These are phyloP conservation scores for Eurois occulta DNA, from an alignment of 2,888 invertebrate genomes.

Conservation along the genomic window DNA sequence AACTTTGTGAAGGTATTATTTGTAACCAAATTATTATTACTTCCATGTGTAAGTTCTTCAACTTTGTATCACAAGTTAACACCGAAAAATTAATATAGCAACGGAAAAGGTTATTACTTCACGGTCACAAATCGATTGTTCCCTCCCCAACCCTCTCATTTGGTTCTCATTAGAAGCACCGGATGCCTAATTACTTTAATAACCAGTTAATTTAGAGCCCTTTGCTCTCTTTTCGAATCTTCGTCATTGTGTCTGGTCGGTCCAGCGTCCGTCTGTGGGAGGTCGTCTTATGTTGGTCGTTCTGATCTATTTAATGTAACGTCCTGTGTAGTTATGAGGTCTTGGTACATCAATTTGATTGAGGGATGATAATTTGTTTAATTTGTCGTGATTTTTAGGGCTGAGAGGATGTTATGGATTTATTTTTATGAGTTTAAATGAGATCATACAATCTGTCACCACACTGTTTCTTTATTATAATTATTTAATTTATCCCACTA, in stretches of 20 bases:
- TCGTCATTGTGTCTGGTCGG: conserved; percentile 59
- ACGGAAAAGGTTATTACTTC: conserved; percentile 86
- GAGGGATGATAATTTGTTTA: conserved; percentile 76
- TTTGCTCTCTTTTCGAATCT: conserved; percentile 74
- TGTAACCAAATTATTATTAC: conserved; percentile 3
- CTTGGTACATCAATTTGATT: conserved; percentile 73
- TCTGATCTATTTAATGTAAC: conserved; percentile 78
- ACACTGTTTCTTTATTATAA: neutral
- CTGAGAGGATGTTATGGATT: conserved; percentile 75
- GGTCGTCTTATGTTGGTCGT: conserved; percentile 70
- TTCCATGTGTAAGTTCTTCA: neutral
- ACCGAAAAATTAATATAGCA: conserved; percentile 69
- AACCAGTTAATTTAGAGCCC: conserved; percentile 80
- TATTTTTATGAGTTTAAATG: conserved; percentile 51
- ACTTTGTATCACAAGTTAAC: conserved; percentile 58
- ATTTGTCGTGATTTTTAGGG: conserved; percentile 68
- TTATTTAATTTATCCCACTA: neutral
- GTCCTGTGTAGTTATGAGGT: conserved; percentile 72
- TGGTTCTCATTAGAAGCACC: conserved; percentile 87
- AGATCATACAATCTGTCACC: conserved; percentile 7
- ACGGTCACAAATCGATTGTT: conserved; percentile 88
- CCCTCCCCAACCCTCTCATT: conserved; percentile 85
- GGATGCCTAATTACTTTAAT: conserved; percentile 87
- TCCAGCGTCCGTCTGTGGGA: conserved; percentile 42
- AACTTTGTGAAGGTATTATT: neutral